These are phyloP conservation scores for Apogon talboti DNA, from an alignment of 2,797 vertebrate genomes.

Conservation along the genomic window DNA sequence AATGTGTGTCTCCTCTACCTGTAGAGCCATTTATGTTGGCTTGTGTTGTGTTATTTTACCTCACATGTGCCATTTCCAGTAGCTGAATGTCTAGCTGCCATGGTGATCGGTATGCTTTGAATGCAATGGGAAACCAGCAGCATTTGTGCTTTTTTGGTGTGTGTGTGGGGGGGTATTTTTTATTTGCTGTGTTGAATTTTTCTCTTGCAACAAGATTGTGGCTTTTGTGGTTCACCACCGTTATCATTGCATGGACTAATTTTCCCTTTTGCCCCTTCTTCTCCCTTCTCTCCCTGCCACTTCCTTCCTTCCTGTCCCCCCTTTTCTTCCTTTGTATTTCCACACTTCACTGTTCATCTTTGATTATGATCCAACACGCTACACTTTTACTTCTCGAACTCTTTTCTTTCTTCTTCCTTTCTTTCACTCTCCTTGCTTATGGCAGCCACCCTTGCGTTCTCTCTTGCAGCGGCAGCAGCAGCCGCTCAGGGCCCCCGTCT, in stretches of 20 bases:
- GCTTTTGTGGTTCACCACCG: conserved; percentile 83
- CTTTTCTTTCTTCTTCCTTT: conserved; percentile 67
- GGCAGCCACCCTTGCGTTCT: conserved; percentile 89
- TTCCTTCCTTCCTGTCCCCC: conserved; percentile 50
- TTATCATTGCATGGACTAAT: conserved; percentile 91
- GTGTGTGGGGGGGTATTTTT: conserved; percentile 64
- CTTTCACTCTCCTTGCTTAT: conserved; percentile 80
- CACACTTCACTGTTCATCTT: conserved; percentile 69
- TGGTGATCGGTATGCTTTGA: conserved; percentile 77
- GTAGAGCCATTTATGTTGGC: conserved; percentile 58
- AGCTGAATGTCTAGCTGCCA: conserved; percentile 62
- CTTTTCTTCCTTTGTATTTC: conserved; percentile 59
- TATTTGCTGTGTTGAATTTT: conserved; percentile 61
- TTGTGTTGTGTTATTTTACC: conserved; percentile 41
- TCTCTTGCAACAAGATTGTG: conserved; percentile 70
- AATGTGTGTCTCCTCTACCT: conserved; percentile 24
- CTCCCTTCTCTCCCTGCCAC: conserved; percentile 53
- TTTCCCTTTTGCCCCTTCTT: conserved; percentile 77
- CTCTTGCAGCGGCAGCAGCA: conserved; percentile 89
- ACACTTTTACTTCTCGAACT: conserved; percentile 55
- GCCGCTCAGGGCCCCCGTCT: conserved; percentile 86
- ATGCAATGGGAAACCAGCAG: conserved; percentile 66
- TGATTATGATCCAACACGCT: conserved; percentile 69
- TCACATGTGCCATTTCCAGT: conserved; percentile 57
- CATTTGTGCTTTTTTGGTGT: conserved; percentile 64